Evolutionary conservation across 2,113 vertebrate genomes (phyloP).

Genomic region (Chrysemys picta): DNA sequence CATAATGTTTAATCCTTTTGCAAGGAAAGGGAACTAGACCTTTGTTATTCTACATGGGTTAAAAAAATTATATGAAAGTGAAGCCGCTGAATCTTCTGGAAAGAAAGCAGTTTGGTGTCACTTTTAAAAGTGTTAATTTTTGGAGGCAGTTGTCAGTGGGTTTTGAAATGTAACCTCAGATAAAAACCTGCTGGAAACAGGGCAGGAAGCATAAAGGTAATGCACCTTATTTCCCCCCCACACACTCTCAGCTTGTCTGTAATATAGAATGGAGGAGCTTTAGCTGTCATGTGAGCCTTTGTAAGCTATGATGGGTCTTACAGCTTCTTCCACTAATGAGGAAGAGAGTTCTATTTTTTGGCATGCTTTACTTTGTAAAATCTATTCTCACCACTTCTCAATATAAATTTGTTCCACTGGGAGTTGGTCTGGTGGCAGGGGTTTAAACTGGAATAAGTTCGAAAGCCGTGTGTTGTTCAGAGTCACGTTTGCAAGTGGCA

Average conservation of each 20-base stretch:
- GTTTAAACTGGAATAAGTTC: neutral
- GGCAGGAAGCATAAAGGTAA: slow-evolving; percentile 34
- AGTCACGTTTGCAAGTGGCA: neutral
- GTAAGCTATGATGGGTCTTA: neutral
- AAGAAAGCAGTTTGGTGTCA: slow-evolving; percentile 29
- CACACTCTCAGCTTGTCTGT: slow-evolving; percentile 26
- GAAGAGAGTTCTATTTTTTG: slow-evolving; percentile 8
- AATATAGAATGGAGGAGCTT: neutral
- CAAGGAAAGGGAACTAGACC: neutral
- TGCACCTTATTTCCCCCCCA: slow-evolving; percentile 23
- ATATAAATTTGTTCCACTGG: neutral
- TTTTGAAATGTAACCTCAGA: neutral
- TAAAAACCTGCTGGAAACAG: slow-evolving; percentile 54
- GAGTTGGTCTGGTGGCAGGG: neutral
- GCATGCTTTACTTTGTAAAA: slow-evolving; percentile 27
- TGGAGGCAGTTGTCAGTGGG: slow-evolving; percentile 20
- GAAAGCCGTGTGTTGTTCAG: neutral
- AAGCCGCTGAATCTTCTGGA: neutral
- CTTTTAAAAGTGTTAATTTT: slow-evolving; percentile 16
- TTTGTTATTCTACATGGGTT: neutral
- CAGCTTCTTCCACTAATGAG: slow-evolving; percentile 53
- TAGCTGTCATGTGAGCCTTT: slow-evolving; percentile 1
- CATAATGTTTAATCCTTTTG: neutral
- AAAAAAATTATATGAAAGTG: neutral
- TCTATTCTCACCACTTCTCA: slow-evolving; percentile 44